Evolutionary conservation across 2,113 vertebrate genomes (phyloP).

Genomic region (Mustelus asterias): DNA sequence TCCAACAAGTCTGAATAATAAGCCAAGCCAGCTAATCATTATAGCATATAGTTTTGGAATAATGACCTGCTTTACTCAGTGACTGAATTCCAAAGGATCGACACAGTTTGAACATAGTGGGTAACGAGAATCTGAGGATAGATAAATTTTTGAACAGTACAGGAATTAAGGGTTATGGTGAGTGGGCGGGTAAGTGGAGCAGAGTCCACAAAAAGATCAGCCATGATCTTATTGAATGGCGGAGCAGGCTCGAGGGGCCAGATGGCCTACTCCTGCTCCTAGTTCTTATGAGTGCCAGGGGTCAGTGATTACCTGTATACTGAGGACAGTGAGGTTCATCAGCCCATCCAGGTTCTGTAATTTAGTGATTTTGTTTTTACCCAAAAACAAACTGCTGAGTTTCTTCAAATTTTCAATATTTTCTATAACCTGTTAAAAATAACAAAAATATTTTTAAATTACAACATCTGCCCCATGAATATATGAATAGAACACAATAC

Average conservation of each 20-base stretch:
- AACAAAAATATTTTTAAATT: neutral
- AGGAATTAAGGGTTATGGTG: too few species aligned
- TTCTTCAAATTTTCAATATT: conserved; percentile 75
- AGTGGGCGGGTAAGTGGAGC: too few species aligned
- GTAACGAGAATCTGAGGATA: neutral
- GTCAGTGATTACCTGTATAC: conserved; percentile 78
- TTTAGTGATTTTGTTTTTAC: conserved; percentile 96
- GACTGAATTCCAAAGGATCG: neutral
- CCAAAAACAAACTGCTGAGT: conserved; percentile 88
- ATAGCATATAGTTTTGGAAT: neutral
- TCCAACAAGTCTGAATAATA: neutral
- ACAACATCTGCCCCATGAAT: fast-evolving
- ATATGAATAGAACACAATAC: neutral
- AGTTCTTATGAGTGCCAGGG: too few species aligned
- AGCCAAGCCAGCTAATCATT: neutral
- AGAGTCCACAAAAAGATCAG: too few species aligned
- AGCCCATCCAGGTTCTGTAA: conserved; percentile 89
- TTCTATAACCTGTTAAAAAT: conserved; percentile 72
- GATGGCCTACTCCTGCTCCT: too few species aligned
- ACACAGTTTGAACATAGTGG: neutral
- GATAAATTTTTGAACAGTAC: too few species aligned
- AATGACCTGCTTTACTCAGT: neutral
- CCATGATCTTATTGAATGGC: too few species aligned
- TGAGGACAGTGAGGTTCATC: conserved; percentile 83
- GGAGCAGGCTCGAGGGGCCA: too few species aligned